Evolutionary conservation across 2,888 invertebrate genomes (phyloP), one percentile per base, ranked within the genome.

Genomic region (Dascillus cervinus): DNA sequence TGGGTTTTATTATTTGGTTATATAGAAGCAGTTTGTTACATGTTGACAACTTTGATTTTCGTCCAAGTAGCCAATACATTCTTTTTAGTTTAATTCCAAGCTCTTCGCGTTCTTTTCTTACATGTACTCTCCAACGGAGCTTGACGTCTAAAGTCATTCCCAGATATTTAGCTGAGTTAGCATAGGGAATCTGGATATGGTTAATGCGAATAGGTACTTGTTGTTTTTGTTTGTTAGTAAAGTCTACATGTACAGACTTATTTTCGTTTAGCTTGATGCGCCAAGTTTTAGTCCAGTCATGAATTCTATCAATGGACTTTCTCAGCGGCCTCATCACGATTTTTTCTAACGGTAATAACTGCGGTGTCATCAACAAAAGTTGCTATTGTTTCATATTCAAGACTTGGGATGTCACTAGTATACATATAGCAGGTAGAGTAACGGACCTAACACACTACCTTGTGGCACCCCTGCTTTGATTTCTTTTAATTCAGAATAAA

Each of bases 171-270:
- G n/a, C n/a, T n/a, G n/a, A n/a, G n/a, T n/a, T n/a, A n/a, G n/a
- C n/a, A n/a, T n/a, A n/a, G n/a, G n/a, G n/a, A n/a, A n/a, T n/a
- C n/a, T n/a, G 13, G 13, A 24, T 14, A 9, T 25, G 21, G 28
- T 49, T 34, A 5, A 45, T 15, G 17, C 12, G 20, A 11, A 32
- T 22, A 15, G 22, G 21, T 13, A 37, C 29, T 19, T 26, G 32
- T 11, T 29, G 40, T 23, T 22, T 41, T 32, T 34, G 39, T 36
- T 41, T 37, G n/a, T 34, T 41, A 11, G 49, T 41, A 24, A 48
- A 50, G 10, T 43, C 45, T 13, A 48, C 33, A 22, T 51, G 45
- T 2, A 34, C 24, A n/a, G 46, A 49, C 42, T 52, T 50, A 2
- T 8, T 20, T 32, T 45, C 43, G 21, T 41, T 50, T 8, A 39